Percentiles rank a stretch among this genome's conserved stretches.
These are phyloP conservation scores for Eublepharis macularius DNA, from an alignment of 2,113 vertebrate species.

Conservation along the genomic window DNA sequence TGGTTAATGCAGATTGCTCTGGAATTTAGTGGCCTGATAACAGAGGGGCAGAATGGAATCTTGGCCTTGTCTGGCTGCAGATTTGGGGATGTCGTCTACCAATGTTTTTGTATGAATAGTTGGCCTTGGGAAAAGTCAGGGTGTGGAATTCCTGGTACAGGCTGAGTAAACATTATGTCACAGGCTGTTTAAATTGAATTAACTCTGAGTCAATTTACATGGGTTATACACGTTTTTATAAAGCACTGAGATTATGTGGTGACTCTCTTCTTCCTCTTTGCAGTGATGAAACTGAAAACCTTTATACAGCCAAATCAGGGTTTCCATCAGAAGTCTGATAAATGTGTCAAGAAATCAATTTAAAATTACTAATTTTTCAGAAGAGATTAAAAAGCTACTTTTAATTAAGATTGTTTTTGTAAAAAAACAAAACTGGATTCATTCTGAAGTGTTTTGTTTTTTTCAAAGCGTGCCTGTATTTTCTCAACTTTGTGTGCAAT, in stretches of 20 bases:
- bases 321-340: neutral
- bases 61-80: neutral
- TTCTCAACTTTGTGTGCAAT: neutral
- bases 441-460: neutral
- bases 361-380: neutral
- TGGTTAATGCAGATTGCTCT: too few relatives aligned
- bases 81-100: neutral
- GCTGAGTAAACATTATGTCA: conserved; percentile 2
- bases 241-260: neutral
- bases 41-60: too few relatives aligned
- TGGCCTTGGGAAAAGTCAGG: neutral
- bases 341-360: neutral
- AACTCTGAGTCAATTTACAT: neutral
- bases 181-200: neutral
- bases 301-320: neutral
- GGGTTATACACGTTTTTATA: neutral
- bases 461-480: neutral
- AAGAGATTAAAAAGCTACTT: neutral
- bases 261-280: neutral
- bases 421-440: neutral
- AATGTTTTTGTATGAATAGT: neutral
- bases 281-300: neutral
- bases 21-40: neutral
- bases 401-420: neutral
- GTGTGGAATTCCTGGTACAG: neutral